Evolutionary conservation across 2,888 invertebrate genomes (phyloP), one percentile per base, ranked within the genome.

Genomic region (Parnassius smintheus): DNA sequence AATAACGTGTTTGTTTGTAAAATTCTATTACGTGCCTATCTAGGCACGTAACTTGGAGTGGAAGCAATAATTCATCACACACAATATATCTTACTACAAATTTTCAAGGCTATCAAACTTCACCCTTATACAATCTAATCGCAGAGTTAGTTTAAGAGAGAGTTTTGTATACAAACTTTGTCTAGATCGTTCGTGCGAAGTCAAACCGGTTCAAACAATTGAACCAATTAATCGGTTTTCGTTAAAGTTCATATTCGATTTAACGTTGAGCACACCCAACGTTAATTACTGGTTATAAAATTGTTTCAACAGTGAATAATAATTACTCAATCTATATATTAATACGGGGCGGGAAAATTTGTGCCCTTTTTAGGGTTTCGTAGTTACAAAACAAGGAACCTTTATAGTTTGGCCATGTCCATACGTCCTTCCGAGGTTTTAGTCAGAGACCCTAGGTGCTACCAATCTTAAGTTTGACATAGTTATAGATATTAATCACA

Each of bases 81-180:
- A 82, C 76, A 71, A 85, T 85, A 78, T 81, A 79, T 75, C 75
- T 82, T 82, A 83, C 81, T 81, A 81, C 81, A 82, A 46, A 81
- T 77, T 83, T 82, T 81, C 80, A 75, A 81, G 82, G 82, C 84
- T 85, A 87, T 88, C 84, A 86, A 88, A 89, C 78, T 89, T 83
- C 72, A 72, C 70, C 70, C 74, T 73, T 78, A 86, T 85, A 88
- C 87, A 87, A 87, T 85, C 84, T 80, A 83, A 85, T 86, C 81
- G 80, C 67, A 71, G 75, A 75, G 77, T 75, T 77, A 80, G 82
- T 83, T 80, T 75, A 78, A 80, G 78, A 80, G 74, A 86, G 79
- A 80, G 74, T 87, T 88, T 87, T 86, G 86, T 84, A 84, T 87
- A 78, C 80, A 84, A 88, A 89, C 86, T 89, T 90, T 82, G 81